Percentiles rank a stretch among this genome's conserved stretches.
Conservation (phyloP, 2,888 invertebrate genomes). For the Drosophila yooni region DNA sequence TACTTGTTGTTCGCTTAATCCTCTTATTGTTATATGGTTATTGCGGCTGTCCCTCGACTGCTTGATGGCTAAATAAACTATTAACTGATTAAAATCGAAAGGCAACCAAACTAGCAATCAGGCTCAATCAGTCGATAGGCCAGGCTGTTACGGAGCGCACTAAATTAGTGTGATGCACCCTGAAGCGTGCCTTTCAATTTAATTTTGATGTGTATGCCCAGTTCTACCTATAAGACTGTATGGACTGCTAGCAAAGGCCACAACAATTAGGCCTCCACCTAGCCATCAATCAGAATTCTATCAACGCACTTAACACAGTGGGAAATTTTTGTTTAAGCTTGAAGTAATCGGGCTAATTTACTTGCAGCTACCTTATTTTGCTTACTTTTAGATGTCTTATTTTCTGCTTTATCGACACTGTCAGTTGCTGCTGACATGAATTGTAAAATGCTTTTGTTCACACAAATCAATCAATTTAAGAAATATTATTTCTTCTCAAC, state of each 20-base stretch:
- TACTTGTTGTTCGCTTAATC: not conserved
- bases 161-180: conserved; percentile 58
- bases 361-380: not conserved
- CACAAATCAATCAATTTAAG: not conserved
- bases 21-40: conserved; percentile 3
- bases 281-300: conserved; percentile 60
- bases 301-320: conserved; percentile 29
- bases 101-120: conserved; percentile 68
- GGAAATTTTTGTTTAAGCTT: conserved; percentile 1
- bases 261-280: conserved; percentile 51
- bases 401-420: not conserved
- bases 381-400: not conserved
- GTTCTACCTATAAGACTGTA: conserved; percentile 11
- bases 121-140: conserved; percentile 39
- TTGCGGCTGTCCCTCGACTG: conserved; percentile 7
- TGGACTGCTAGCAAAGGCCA: conserved; percentile 46
- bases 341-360: not conserved
- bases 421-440: not conserved
- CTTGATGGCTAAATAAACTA: conserved; percentile 76
- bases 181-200: conserved; percentile 70
- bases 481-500: not conserved
- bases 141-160: conserved; percentile 38
- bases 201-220: conserved; percentile 43
- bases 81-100: conserved; percentile 77
- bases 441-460: not conserved